These are phyloP conservation scores for Drosophila cyrtoloma DNA, from an alignment of 2,888 invertebrate species.

Conservation along the genomic window DNA sequence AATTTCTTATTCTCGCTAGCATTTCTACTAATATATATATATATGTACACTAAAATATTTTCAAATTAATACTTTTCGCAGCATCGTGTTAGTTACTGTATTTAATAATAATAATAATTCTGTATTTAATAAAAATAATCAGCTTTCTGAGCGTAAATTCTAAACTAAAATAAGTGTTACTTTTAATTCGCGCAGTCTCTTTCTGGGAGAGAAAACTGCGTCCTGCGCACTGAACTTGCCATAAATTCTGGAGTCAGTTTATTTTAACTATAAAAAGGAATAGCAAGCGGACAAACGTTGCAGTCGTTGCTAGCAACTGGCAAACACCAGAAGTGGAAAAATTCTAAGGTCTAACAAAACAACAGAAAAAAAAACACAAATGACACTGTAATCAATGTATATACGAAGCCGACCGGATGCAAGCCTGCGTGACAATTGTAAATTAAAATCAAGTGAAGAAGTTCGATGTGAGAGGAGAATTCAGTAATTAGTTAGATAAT, in stretches of 20 bases:
- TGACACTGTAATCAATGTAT: constrained; percentile 16
- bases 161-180: constrained; percentile 7
- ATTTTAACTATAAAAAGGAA: constrained; percentile 57
- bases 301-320: constrained; percentile 75
- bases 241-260: constrained; percentile 18
- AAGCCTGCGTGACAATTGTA: constrained; percentile 69
- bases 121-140: not conserved
- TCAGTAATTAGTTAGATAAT: constrained; percentile 57
- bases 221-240: constrained; percentile 52
- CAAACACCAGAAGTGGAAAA: constrained; percentile 46
- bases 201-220: constrained; percentile 16
- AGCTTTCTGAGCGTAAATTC: not conserved
- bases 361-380: not conserved
- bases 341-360: not conserved
- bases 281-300: constrained; percentile 25
- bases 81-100: not conserved
- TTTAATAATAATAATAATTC: not conserved
- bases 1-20: constrained; percentile 34
- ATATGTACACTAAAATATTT: constrained; percentile 1
- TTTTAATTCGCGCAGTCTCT: constrained; percentile 3
- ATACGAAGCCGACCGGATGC: constrained; percentile 60
- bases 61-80: constrained; percentile 4
- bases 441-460: constrained; percentile 59
- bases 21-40: constrained; percentile 20
- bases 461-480: constrained; percentile 2